Base-by-base conservation (phyloP, 2,113 vertebrate genomes). In the Piaya cayana region DNA sequence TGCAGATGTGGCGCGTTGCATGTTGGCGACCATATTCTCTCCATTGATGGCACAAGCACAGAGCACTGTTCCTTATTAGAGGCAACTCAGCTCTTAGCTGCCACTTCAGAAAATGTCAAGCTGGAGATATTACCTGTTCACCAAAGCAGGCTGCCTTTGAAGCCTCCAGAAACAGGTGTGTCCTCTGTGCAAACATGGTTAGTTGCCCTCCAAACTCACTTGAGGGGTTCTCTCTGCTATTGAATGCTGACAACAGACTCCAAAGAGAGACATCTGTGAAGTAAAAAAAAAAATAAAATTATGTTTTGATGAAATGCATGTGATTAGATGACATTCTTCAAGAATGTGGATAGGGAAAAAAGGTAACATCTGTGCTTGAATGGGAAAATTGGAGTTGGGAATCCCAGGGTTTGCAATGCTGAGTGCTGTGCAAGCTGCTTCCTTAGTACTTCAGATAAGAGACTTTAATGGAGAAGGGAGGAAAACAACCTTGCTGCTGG, bases 21-120 rank as follows among this genome's bases (percentile, higher is more conserved):
- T 2, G 75, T 98, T 7, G 99, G 99, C 0, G 99, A 99, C 97
- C 98, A 99, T 91, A 98, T 99, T 79, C 98, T 99, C 82, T 98
- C 99, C 77, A 99, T 99, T 22, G 98, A 99, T 14, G 99, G 99
- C 62, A 99, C 99, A 29, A 98, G 99, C 97, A 98, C 99, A 1
- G 99, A 99, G 58, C 98, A 99, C 97, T 99, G 99, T 96, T 99
- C 99, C 5, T 94, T 99, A 45, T 97, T 99, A 84, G 99, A 99
- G 92, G 99, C 99, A 74, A 98, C 98, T 42, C 99, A 99, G 97
- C 98, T 99, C 12, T 97, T 99, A 67, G 98, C 99, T 95, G 98
- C 97, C 90, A 98, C 98, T 47, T 96, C 97, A 0, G 99, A 99
- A 76, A 97, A 97, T 14, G 98, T 99, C 60, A 98, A 98, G 82